Conservation (phyloP, 2,113 vertebrate species). For the Podiceps cristatus region DNA sequence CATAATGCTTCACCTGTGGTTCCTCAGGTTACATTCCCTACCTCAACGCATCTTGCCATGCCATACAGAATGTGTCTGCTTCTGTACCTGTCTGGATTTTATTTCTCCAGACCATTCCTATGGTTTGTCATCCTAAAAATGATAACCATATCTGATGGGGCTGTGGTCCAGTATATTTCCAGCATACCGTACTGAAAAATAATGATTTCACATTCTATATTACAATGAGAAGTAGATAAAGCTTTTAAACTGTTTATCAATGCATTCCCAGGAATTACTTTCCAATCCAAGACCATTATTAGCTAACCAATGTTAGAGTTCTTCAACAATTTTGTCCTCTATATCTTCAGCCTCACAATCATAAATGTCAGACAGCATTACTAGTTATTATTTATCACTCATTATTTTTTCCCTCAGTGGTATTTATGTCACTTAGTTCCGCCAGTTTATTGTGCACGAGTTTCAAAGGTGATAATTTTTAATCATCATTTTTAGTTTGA, state of each 20-base stretch:
- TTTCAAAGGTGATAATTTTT: background rate
- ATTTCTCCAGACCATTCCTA: background rate
- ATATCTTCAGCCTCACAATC: background rate
- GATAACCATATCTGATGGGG: background rate
- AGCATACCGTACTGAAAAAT: too few relatives aligned
- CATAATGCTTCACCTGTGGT: background rate
- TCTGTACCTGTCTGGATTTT: background rate
- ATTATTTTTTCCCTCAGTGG: background rate
- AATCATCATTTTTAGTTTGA: background rate
- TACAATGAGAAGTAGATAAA: background rate
- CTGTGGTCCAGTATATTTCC: background rate
- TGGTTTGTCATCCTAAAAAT: background rate
- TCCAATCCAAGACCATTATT: background rate
- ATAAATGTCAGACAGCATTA: background rate
- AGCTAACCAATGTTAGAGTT: background rate
- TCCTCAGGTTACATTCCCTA: background rate
- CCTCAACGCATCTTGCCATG: background rate
- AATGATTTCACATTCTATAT: background rate
- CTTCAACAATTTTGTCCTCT: background rate
- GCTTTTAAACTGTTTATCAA: background rate
- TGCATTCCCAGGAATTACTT: background rate
- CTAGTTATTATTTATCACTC: background rate
- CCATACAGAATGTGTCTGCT: rapidly evolving
- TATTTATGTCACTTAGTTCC: background rate
- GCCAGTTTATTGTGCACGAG: background rate